Evolutionary conservation across 2,797 vertebrate genomes (phyloP).

Genomic region (Pseudochromis fuscus): DNA sequence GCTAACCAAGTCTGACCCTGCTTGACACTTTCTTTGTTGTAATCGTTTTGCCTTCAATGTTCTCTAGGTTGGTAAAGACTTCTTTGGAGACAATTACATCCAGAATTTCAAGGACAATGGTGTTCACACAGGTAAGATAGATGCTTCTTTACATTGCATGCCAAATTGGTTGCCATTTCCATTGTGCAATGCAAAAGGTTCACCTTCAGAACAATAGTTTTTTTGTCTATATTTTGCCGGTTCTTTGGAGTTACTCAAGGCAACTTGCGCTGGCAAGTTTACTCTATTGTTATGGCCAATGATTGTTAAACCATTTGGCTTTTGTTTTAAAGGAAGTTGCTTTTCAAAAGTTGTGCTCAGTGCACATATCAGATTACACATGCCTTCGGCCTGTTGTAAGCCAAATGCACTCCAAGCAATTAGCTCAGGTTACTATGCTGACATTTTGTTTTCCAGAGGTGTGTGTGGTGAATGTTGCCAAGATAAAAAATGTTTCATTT

Average conservation of each 20-base stretch:
- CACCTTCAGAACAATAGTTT: constrained; percentile 23
- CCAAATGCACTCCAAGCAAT: constrained; percentile 19
- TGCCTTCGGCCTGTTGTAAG: constrained; percentile 9
- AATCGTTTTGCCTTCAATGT: constrained; percentile 78
- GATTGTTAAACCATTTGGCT: constrained; percentile 24
- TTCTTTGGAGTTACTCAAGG: constrained; percentile 19
- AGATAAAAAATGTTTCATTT: constrained; percentile 11
- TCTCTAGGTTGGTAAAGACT: constrained; percentile 94
- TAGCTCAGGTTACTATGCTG: constrained; percentile 16
- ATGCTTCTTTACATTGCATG: constrained; percentile 24
- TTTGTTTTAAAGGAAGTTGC: constrained; percentile 23
- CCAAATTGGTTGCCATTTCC: constrained; percentile 61
- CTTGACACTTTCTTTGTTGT: constrained; percentile 80
- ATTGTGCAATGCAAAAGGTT: constrained; percentile 47
- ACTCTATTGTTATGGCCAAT: constrained; percentile 28
- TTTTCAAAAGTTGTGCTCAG: constrained; percentile 30
- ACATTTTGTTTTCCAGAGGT: constrained; percentile 21
- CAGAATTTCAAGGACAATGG: constrained; percentile 93
- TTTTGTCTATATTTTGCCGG: constrained; percentile 40
- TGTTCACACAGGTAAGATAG: constrained; percentile 91
- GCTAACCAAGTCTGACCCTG: constrained; percentile 86
- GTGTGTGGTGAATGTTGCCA: constrained; percentile 1
- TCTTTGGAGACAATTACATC: constrained; percentile 96
- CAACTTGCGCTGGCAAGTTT: constrained; percentile 19
- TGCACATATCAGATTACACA: constrained; percentile 2